These are phyloP conservation scores for Mionectes macconnelli DNA, from an alignment of 2,113 vertebrate species.

Conservation along the genomic window DNA sequence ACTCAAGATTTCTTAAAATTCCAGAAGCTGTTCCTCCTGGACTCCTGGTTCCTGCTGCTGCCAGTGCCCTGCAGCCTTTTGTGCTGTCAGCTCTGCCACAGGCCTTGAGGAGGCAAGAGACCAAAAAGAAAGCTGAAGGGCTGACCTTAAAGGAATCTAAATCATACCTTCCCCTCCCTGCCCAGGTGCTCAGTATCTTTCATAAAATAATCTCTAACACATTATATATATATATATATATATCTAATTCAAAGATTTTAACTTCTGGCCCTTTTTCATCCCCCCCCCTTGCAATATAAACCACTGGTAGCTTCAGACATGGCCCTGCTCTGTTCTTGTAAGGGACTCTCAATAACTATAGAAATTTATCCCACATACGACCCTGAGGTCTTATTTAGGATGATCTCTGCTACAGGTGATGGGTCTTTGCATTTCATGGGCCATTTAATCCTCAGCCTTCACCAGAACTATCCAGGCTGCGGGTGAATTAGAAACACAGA, in stretches of 20 bases:
- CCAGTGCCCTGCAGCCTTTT: neutral
- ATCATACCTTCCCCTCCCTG: neutral
- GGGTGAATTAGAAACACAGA: neutral
- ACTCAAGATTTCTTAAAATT: neutral
- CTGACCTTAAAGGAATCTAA: neutral
- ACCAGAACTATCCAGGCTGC: neutral
- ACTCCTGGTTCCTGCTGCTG: neutral
- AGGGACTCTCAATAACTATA: neutral
- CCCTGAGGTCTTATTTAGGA: neutral
- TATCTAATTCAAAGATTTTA: neutral
- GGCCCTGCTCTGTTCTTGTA: neutral
- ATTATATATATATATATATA: neutral
- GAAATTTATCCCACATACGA: neutral
- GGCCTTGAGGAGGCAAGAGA: neutral
- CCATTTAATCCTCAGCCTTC: neutral
- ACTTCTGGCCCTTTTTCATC: neutral
- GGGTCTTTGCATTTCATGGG: neutral
- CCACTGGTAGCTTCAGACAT: neutral
- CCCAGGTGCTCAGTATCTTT: neutral
- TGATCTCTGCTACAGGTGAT: neutral
- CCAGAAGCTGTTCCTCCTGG: neutral
- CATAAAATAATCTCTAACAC: neutral
- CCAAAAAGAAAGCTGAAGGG: neutral
- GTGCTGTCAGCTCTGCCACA: neutral
- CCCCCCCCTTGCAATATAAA: neutral